phyloP scores from a whole-genome alignment of 2,797 vertebrate species.

The Kryptolebias ocellatus region DNA sequence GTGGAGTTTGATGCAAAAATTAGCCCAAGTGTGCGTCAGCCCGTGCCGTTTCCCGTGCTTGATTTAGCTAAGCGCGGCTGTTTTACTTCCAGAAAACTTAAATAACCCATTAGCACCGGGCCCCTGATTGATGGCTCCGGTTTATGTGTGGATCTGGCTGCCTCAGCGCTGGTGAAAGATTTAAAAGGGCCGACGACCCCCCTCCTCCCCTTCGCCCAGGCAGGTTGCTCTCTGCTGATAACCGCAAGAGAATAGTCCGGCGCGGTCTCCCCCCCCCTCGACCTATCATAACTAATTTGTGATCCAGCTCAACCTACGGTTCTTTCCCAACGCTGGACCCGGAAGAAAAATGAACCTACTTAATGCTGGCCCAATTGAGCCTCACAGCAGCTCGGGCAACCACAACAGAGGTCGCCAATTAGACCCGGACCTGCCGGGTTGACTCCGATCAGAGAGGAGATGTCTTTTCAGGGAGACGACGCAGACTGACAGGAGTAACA shows the following conservation, averaged over 20 bases:
- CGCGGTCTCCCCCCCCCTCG: slow-evolving; percentile 43
- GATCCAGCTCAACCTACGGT: slow-evolving; percentile 42
- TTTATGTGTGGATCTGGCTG: slow-evolving; percentile 58
- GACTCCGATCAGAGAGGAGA: slow-evolving; percentile 46
- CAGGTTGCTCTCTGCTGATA: slow-evolving; percentile 66
- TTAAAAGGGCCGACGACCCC: slow-evolving; percentile 60
- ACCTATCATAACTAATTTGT: slow-evolving; percentile 73
- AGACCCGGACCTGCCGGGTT: slow-evolving; percentile 49
- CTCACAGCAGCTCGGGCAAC: slow-evolving; percentile 20
- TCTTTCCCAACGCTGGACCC: slow-evolving; percentile 48
- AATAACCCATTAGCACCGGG: slow-evolving; percentile 72
- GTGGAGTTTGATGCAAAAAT: slow-evolving; percentile 54
- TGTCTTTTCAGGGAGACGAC: slow-evolving; percentile 26
- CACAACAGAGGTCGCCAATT: slow-evolving; percentile 34
- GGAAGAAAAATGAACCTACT: slow-evolving; percentile 32
- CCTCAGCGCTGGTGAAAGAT: slow-evolving; percentile 77
- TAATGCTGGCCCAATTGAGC: slow-evolving; percentile 41
- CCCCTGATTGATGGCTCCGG: slow-evolving; percentile 69
- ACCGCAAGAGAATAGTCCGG: slow-evolving; percentile 49
- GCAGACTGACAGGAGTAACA: slow-evolving; percentile 2
- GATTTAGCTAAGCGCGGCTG: slow-evolving; percentile 64
- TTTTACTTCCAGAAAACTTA: slow-evolving; percentile 72
- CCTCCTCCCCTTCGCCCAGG: slow-evolving; percentile 26
- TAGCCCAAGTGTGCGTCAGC: slow-evolving; percentile 20
- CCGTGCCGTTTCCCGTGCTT: slow-evolving; percentile 47